Percentiles rank a stretch among this genome's conserved stretches.
Evolutionary conservation across 2,888 invertebrate genomes (phyloP).

Genomic region (Eumerus sabulonum): DNA sequence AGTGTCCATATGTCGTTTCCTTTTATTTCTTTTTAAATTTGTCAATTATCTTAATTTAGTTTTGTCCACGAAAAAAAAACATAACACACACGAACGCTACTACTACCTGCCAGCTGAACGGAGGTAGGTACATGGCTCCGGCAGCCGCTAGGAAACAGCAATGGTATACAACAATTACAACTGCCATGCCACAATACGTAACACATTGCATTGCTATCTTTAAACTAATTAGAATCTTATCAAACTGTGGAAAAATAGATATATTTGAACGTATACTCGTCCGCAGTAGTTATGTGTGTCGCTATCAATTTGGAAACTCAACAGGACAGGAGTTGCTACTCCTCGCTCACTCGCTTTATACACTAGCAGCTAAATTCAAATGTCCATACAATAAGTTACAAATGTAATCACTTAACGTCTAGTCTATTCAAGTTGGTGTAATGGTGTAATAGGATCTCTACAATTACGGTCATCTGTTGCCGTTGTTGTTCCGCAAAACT

Average conservation of each 20-base stretch:
- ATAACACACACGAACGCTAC: no score
- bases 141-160: no score
- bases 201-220: slow-evolving; percentile 14
- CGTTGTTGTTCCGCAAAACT: slow-evolving; percentile 54
- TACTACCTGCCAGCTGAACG: no score
- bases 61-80: not conserved
- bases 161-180: no score
- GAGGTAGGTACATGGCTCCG: no score
- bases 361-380: slow-evolving; percentile 63
- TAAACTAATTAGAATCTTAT: slow-evolving; percentile 19
- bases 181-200: no score
- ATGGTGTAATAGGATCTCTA: slow-evolving; percentile 54
- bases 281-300: not conserved
- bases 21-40: no score
- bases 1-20: no score
- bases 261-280: not conserved
- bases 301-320: slow-evolving; percentile 13
- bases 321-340: not conserved
- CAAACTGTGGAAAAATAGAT: slow-evolving; percentile 45
- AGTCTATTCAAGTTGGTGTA: slow-evolving; percentile 52
- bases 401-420: slow-evolving; percentile 53
- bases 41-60: not conserved
- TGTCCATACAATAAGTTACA: slow-evolving; percentile 63
- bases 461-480: slow-evolving; percentile 39
- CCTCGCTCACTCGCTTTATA: slow-evolving; percentile 35